These are phyloP conservation scores for Gymnobelideus leadbeateri DNA, from an alignment of 2,113 vertebrate genomes.

Conservation along the genomic window DNA sequence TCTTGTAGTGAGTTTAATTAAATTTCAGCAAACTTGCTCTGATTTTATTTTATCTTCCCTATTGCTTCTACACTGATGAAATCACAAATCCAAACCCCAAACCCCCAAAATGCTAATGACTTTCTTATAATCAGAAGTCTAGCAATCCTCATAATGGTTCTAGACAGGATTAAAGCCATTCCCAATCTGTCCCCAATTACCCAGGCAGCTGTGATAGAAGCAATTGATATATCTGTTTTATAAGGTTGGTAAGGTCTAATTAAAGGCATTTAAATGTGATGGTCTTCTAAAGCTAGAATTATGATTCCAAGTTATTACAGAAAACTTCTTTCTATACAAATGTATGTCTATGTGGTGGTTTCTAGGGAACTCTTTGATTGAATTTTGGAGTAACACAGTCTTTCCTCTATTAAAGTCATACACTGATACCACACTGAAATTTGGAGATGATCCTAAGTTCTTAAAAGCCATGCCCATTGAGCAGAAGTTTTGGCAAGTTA, in stretches of 20 bases:
- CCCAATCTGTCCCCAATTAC: background rate
- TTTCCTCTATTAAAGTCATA: background rate
- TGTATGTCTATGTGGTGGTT: background rate
- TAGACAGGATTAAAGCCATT: background rate
- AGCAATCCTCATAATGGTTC: background rate
- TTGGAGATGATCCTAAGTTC: background rate
- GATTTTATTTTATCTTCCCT: background rate
- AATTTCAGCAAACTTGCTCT: background rate
- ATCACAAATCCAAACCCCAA: background rate
- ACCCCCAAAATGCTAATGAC: background rate
- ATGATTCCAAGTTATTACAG: background rate
- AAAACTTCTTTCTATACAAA: background rate
- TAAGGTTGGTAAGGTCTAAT: background rate
- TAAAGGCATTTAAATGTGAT: background rate
- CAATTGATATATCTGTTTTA: background rate
- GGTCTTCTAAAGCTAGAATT: conserved; percentile 1
- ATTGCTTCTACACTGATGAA: background rate
- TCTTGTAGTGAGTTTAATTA: background rate
- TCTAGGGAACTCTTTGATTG: background rate
- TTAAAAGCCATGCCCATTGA: background rate
- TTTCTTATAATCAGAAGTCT: background rate
- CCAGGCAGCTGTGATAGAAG: background rate
- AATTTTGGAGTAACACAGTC: background rate
- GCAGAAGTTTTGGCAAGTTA: background rate
- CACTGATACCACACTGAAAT: background rate